Evolutionary conservation across 2,797 vertebrate species (phyloP).

Genomic region (Loris lydekkerianus): DNA sequence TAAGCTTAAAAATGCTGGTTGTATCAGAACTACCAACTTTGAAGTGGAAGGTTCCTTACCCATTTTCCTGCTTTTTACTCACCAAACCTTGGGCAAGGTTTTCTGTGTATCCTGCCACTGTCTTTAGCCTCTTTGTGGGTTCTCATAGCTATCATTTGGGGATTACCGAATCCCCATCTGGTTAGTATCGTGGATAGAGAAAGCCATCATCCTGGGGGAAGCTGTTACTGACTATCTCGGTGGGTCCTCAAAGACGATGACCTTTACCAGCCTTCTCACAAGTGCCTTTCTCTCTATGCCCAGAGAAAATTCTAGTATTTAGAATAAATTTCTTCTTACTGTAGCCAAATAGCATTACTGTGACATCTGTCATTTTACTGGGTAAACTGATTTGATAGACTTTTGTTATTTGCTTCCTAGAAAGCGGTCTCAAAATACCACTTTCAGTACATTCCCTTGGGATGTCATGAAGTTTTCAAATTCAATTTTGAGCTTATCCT

Average conservation of each 20-base stretch:
- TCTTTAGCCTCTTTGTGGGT: slow-evolving; percentile 79
- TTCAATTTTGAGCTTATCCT: neutral
- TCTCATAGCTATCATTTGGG: slow-evolving; percentile 77
- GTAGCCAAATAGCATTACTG: neutral
- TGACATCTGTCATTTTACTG: neutral
- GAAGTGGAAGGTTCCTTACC: slow-evolving; percentile 58
- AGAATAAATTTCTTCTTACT: neutral
- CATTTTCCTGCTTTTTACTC: slow-evolving; percentile 60
- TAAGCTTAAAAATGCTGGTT: slow-evolving; percentile 76
- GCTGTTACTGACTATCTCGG: slow-evolving; percentile 45
- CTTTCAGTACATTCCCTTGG: neutral
- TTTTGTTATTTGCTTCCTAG: neutral
- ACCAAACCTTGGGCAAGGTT: slow-evolving; percentile 17
- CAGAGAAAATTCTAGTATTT: slow-evolving; percentile 37
- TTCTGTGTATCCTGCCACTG: slow-evolving; percentile 64
- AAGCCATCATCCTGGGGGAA: slow-evolving; percentile 47
- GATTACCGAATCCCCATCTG: slow-evolving; percentile 72
- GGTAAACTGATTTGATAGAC: neutral
- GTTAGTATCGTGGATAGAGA: slow-evolving; percentile 64
- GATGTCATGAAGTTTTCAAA: neutral
- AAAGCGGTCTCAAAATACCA: neutral
- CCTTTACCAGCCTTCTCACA: neutral
- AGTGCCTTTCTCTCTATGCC: neutral
- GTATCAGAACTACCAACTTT: slow-evolving; percentile 62
- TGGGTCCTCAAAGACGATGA: slow-evolving; percentile 40